These are phyloP conservation scores for Diadumene lineata DNA, from an alignment of 92 coral and sea anemone genomes.

Conservation along the genomic window DNA sequence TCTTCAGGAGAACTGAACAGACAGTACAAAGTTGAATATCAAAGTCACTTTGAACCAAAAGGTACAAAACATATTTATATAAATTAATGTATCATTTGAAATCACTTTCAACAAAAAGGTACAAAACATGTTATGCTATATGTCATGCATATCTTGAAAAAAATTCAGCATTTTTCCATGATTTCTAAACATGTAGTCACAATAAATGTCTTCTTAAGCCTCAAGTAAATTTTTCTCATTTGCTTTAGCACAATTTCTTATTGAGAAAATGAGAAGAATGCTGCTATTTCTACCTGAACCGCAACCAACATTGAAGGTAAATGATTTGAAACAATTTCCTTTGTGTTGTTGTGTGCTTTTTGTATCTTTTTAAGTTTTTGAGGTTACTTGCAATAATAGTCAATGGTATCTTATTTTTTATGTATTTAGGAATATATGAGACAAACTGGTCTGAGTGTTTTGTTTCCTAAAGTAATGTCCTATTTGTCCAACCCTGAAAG, in stretches of 20 bases:
- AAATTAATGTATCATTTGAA: background rate
- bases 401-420: background rate
- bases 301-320: constrained; percentile 72
- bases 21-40: constrained; percentile 80
- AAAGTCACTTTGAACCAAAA: constrained; percentile 94
- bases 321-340: background rate
- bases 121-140: too few species aligned
- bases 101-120: background rate
- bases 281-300: constrained; percentile 91
- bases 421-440: constrained; percentile 74
- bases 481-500: constrained; percentile 84
- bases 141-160: too few species aligned
- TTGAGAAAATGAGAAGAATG: constrained; percentile 90
- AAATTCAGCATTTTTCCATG: too few species aligned
- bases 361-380: background rate
- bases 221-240: too few species aligned
- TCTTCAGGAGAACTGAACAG: constrained; percentile 77
- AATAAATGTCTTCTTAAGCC: too few species aligned
- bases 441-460: constrained; percentile 76
- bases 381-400: background rate
- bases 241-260: constrained; percentile 79
- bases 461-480: constrained; percentile 85
- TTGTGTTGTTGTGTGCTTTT: background rate
- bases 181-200: too few species aligned
- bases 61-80: constrained; percentile 37